Base-by-base conservation (phyloP, 2,888 invertebrate species). In the Nineta flava region DNA sequence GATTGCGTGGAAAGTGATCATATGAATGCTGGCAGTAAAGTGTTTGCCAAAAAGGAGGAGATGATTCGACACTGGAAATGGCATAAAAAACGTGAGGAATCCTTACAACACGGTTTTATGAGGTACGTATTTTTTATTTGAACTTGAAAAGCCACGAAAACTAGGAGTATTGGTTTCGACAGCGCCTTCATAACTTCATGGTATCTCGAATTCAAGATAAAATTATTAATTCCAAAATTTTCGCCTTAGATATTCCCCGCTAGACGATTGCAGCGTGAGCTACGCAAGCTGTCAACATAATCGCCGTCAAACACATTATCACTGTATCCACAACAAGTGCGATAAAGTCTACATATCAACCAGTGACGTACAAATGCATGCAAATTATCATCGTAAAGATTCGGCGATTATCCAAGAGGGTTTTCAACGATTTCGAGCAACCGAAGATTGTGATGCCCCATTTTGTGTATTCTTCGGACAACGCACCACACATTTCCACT, bases 301-400 rank as follows among this genome's bases (percentile, higher is more conserved):
- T 69, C 72, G 87, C 54, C 87, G 91, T 61, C 94, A 94, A 65
- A 94, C 94, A 0, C 94, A 94, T 67, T 97, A 97, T 68, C 96
- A 97, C 65, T 97, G 96, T 68, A 83, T 96, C 55, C 94, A 95
- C 68, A 92, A 85, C 64, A 84, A 85, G 57, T 88, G 88, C 65
- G 86, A 87, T 71, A 95, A 94, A 73, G 91, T 94, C 1, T 97
- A 97, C 72, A 95, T 97, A 63, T 94, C 94, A 60, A 97, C 97
- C 3, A 95, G 95, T 46, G 97, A 97, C 67, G 96, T 97, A 4
- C 96, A 97, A 70, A 96, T 96, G 96, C 97, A 97, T 67, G 94
- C 96, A 3, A 96, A 96, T 69, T 96, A 95, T 67, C 97, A 97
- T 67, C 80, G 95, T 50, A 97, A 97, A 65, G 95, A 96, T 66